Percentiles rank a stretch among this genome's conserved stretches.
These are phyloP conservation scores for Archaeoteleia sp. DNA, from an alignment of 2,888 invertebrate genomes.

Conservation along the genomic window DNA sequence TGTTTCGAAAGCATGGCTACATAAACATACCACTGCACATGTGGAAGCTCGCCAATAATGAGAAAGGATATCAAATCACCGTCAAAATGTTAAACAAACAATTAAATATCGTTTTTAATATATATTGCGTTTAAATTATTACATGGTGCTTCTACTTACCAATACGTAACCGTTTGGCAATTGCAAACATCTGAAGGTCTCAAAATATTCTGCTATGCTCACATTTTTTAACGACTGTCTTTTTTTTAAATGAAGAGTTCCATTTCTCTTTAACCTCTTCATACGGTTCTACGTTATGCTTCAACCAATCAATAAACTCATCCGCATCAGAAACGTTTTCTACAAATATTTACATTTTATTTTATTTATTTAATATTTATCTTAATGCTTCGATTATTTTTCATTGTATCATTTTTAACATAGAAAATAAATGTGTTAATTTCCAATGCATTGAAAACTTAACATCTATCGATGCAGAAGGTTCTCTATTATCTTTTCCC, in stretches of 20 bases:
- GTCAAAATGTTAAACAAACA: too few relatives aligned
- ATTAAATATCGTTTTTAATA: too few relatives aligned
- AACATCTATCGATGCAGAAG: too few relatives aligned
- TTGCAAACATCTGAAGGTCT: constrained; percentile 3
- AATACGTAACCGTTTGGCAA: constrained; percentile 12
- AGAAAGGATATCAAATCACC: too few relatives aligned
- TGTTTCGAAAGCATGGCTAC: too few relatives aligned
- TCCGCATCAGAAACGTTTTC: background rate
- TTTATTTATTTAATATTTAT: too few relatives aligned
- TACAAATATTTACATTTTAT: background rate
- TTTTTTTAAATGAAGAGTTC: background rate
- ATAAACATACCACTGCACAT: too few relatives aligned
- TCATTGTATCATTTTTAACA: too few relatives aligned
- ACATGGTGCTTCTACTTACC: constrained; percentile 1
- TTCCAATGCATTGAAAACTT: too few relatives aligned
- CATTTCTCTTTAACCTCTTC: constrained; percentile 12
- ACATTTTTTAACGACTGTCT: background rate
- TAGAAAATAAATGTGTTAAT: background rate
- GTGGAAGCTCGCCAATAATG: too few relatives aligned
- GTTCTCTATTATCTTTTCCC: background rate
- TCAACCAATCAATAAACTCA: constrained; percentile 10
- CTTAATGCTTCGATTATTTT: too few relatives aligned
- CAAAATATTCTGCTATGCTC: constrained; percentile 6
- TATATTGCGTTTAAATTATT: constrained; percentile 7
- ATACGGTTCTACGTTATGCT: constrained; percentile 15